These are phyloP conservation scores for Pinctada fucata DNA, from an alignment of 2,888 invertebrate species.

Conservation along the genomic window DNA sequence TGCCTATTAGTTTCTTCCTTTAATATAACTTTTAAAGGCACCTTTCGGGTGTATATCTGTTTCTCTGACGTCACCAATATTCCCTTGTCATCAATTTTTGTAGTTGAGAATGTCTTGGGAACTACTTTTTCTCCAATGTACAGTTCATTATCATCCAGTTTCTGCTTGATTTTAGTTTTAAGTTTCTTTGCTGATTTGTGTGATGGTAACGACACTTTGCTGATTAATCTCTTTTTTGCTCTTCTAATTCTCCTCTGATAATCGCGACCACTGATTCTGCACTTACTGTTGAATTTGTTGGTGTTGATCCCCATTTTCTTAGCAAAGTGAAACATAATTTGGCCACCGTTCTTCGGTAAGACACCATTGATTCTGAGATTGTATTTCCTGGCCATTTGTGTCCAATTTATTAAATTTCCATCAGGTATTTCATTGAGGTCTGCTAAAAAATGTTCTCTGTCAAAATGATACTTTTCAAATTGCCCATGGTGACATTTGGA, in stretches of 20 bases:
- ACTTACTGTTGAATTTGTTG: constrained; percentile 13
- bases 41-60: constrained; percentile 8
- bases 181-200: constrained; percentile 10
- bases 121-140: constrained; percentile 24
- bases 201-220: not conserved
- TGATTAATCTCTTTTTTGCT: constrained; percentile 6
- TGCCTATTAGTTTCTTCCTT: not conserved
- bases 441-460: not conserved
- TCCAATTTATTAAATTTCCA: constrained; percentile 12
- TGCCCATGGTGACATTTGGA: constrained; percentile 10
- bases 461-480: constrained; percentile 7
- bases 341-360: constrained; percentile 8
- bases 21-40: not conserved
- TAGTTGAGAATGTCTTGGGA: constrained; percentile 7
- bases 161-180: not conserved
- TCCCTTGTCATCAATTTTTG: constrained; percentile 6
- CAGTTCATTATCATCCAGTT: constrained; percentile 8
- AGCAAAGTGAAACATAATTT: constrained; percentile 12
- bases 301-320: constrained; percentile 6
- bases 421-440: not conserved
- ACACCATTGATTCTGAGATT: not conserved
- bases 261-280: constrained; percentile 7
- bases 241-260: constrained; percentile 13
- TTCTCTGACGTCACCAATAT: not conserved
- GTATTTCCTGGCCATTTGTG: not conserved